Conservation (phyloP, 2,113 vertebrate genomes). For the Neolamprologus caudopunctatus region DNA sequence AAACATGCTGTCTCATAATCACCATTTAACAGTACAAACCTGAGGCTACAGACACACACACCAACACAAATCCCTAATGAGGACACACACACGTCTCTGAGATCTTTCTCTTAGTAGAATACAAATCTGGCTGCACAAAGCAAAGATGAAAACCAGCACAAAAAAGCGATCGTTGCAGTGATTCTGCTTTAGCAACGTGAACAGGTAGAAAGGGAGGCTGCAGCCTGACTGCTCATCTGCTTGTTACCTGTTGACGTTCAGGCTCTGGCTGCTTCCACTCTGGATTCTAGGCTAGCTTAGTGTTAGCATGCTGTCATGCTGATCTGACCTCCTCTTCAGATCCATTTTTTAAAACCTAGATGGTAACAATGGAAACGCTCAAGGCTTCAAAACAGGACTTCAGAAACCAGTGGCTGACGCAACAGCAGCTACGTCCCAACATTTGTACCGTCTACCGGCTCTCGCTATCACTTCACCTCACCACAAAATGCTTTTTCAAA, state of each 20-base stretch:
- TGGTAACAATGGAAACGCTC: neutral
- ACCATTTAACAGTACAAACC: neutral
- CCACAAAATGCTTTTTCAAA: neutral
- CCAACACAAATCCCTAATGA: neutral
- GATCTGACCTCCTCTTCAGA: neutral
- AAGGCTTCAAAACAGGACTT: neutral
- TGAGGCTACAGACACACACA: neutral
- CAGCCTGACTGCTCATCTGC: neutral
- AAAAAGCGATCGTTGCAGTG: neutral
- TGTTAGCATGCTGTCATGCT: neutral
- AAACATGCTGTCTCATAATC: neutral
- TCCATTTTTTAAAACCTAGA: neutral
- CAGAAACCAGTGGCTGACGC: neutral
- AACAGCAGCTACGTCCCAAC: accelerated
- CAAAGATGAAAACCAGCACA: neutral
- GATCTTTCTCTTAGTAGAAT: neutral
- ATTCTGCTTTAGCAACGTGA: neutral
- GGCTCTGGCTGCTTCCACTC: neutral
- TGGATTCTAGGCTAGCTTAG: accelerated
- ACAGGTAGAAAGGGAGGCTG: neutral
- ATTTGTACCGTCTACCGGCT: neutral
- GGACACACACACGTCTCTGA: neutral
- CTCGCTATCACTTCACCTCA: too few species aligned
- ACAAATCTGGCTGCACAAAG: neutral
- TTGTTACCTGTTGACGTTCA: neutral